These are phyloP conservation scores for Drosophila siamana DNA, from an alignment of 2,888 invertebrate species.

Conservation along the genomic window DNA sequence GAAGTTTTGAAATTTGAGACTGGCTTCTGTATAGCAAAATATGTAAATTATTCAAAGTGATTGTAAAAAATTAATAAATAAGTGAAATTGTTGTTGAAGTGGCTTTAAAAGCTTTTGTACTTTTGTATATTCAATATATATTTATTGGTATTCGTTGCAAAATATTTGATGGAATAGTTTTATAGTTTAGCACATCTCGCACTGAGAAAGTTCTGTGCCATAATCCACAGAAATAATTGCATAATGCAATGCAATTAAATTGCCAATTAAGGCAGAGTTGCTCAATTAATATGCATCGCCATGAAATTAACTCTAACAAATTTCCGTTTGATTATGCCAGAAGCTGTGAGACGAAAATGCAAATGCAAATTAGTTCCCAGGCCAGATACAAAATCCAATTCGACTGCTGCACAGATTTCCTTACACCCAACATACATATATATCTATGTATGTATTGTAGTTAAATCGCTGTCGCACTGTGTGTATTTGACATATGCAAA, in stretches of 20 bases:
- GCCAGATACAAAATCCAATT: slow-evolving; percentile 18
- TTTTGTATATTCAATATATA: no score
- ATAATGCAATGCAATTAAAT: slow-evolving; percentile 62
- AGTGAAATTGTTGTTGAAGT: no score
- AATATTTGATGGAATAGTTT: no score
- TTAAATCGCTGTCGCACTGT: slow-evolving; percentile 3
- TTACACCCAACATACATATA: background rate
- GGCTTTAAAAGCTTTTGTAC: no score
- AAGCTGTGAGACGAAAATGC: background rate
- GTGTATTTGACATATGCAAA: slow-evolving; percentile 58
- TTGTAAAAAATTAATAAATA: background rate
- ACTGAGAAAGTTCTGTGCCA: slow-evolving; percentile 13
- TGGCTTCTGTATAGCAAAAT: no score
- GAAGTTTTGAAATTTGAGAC: background rate
- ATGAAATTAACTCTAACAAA: slow-evolving; percentile 26
- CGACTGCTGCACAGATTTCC: slow-evolving; percentile 19
- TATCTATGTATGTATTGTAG: background rate
- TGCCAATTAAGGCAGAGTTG: slow-evolving; percentile 50
- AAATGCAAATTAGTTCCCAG: slow-evolving; percentile 40
- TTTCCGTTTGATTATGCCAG: slow-evolving; percentile 30
- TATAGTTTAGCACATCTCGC: background rate
- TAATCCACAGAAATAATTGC: slow-evolving; percentile 51
- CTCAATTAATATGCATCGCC: slow-evolving; percentile 46
- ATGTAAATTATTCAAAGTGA: background rate
- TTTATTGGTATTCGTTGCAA: no score